These are phyloP conservation scores for Gallinago undulata DNA, from an alignment of 2,113 vertebrate species.

Conservation along the genomic window DNA sequence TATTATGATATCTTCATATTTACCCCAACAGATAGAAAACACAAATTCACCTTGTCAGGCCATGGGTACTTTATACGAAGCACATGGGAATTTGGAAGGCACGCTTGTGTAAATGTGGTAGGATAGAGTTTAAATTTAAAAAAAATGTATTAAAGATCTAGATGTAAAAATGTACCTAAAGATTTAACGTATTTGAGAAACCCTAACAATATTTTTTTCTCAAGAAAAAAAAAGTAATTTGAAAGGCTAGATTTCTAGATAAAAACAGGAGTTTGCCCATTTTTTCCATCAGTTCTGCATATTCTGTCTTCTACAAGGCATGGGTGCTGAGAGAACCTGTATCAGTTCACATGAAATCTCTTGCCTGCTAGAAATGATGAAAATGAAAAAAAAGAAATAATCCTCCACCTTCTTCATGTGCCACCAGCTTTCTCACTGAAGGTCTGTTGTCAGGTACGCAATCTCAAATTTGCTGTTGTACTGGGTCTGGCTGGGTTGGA, in stretches of 20 bases:
- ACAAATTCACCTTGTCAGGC: not conserved
- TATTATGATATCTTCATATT: not conserved
- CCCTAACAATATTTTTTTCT: not conserved
- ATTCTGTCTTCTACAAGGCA: not conserved
- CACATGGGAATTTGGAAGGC: not conserved
- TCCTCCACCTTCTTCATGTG: not conserved
- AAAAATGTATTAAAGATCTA: not conserved
- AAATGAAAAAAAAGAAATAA: not conserved
- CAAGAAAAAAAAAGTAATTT: not conserved
- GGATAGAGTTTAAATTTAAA: not conserved
- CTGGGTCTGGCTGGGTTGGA: not conserved
- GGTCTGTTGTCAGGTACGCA: not conserved
- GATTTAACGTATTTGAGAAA: not conserved
- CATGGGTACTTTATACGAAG: not conserved
- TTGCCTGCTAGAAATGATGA: not conserved
- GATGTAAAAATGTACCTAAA: not conserved
- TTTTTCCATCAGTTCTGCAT: not conserved
- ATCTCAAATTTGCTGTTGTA: not conserved
- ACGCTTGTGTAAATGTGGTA: not conserved
- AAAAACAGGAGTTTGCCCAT: not conserved
- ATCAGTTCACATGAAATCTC: not conserved
- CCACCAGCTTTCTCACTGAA: not conserved
- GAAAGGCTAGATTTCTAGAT: not conserved
- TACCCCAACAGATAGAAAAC: not conserved
- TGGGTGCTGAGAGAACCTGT: not conserved